These are phyloP conservation scores for Byasa hedistus DNA, from an alignment of 2,888 invertebrate species.

Conservation along the genomic window DNA sequence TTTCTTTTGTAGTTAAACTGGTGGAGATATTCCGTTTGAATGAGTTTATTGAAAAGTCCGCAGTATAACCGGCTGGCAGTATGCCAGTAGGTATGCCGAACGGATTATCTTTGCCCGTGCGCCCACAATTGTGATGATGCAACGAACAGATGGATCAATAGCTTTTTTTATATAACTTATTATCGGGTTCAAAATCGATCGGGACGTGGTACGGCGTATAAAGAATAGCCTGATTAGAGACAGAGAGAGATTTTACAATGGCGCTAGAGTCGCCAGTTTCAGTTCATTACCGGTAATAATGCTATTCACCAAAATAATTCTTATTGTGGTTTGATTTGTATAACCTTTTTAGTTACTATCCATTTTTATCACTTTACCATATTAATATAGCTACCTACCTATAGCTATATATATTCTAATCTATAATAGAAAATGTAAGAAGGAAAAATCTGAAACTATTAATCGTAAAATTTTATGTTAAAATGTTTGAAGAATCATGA, in stretches of 20 bases:
- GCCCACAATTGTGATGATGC: slow-evolving; percentile 73
- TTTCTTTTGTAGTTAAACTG: slow-evolving; percentile 75
- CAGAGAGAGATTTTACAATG: not conserved
- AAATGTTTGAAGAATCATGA: not conserved
- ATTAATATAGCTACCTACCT: no score
- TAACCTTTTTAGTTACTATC: no score
- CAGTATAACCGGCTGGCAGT: slow-evolving; percentile 72
- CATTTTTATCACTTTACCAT: no score
- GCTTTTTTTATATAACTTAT: slow-evolving; percentile 28
- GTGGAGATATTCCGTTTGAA: slow-evolving; percentile 75
- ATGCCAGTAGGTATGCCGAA: slow-evolving; percentile 57
- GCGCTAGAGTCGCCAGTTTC: no score
- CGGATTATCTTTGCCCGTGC: slow-evolving; percentile 70
- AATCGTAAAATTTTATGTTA: not conserved
- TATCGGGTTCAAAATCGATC: slow-evolving; percentile 22
- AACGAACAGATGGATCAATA: slow-evolving; percentile 39
- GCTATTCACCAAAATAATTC: no score
- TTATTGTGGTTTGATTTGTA: no score
- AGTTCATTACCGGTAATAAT: no score
- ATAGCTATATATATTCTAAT: no score
- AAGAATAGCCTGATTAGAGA: not conserved
- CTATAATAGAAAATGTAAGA: no score
- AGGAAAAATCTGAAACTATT: no score
- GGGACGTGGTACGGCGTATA: not conserved
- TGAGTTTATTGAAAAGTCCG: slow-evolving; percentile 78